A percentile compares a stretch with the other conserved stretches of the same genome.
Evolutionary conservation across 2,888 invertebrate genomes (phyloP).

Genomic region (Tholera decimalis): DNA sequence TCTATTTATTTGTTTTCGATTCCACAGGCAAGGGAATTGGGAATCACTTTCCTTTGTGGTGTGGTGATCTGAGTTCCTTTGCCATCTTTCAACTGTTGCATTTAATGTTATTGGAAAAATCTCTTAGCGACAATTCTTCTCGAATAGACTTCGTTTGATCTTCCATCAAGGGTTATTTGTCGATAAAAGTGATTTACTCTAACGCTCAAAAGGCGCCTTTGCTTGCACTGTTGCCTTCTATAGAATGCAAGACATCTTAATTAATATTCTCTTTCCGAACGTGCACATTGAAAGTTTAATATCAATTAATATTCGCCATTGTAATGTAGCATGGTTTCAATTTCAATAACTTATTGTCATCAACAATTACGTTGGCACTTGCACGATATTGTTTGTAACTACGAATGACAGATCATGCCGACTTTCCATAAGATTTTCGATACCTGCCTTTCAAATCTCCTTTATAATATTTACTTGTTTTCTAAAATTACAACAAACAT

Average conservation of each 20-base stretch:
- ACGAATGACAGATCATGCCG: background rate
- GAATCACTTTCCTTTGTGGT: background rate
- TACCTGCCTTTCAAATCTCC: conserved; percentile 18
- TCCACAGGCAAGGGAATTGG: background rate
- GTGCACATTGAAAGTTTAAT: conserved; percentile 22
- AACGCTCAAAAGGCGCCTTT: conserved; percentile 39
- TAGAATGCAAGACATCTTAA: conserved; percentile 32
- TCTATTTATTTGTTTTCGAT: conserved; percentile 23
- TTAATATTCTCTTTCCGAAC: conserved; percentile 46
- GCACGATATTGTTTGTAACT: conserved; percentile 16
- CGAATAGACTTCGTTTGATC: background rate
- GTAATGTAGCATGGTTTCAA: conserved; percentile 40
- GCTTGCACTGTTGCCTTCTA: too few species aligned
- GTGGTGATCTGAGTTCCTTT: background rate
- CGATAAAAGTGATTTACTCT: conserved; percentile 42
- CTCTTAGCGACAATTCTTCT: too few species aligned
- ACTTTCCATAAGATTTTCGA: conserved; percentile 16
- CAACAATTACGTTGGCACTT: conserved; percentile 1
- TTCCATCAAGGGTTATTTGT: conserved; percentile 23
- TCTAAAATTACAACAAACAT: conserved; percentile 57
- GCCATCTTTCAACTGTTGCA: background rate
- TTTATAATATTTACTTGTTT: conserved; percentile 42
- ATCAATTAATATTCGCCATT: conserved; percentile 31
- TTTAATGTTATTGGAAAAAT: too few species aligned
- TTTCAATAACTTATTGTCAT: conserved; percentile 30